These are phyloP conservation scores for Cariama cristata DNA, from an alignment of 2,113 vertebrate species.

Conservation along the genomic window DNA sequence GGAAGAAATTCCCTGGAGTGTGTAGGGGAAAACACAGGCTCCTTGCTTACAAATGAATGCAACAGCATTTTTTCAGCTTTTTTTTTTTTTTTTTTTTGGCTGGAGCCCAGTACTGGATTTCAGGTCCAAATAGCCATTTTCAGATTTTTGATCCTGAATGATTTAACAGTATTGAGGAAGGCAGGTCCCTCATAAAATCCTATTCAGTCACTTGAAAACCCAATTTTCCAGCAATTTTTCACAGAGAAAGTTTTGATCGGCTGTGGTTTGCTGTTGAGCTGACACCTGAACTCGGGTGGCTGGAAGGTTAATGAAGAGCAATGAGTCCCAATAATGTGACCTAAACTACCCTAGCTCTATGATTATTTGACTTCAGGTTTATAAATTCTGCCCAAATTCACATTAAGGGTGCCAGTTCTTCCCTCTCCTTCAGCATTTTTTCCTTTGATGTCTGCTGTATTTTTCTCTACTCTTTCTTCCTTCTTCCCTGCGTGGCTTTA, in stretches of 20 bases:
- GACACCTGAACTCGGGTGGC: not conserved
- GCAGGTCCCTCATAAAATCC: not conserved
- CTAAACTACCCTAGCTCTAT: not conserved
- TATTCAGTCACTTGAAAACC: not conserved
- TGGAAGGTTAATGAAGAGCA: conserved; percentile 15
- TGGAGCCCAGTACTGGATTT: not conserved
- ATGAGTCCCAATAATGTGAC: not conserved
- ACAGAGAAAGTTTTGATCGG: not conserved
- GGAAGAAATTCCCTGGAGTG: not conserved
- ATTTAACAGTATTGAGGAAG: not conserved
- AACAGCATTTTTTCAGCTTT: not conserved
- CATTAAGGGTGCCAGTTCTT: not conserved
- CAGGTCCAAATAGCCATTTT: not conserved
- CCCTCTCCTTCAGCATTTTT: not conserved
- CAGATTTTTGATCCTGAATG: not conserved
- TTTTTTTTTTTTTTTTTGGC: not conserved
- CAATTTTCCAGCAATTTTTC: conserved; percentile 6
- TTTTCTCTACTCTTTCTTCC: not conserved
- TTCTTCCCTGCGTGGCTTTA: not conserved
- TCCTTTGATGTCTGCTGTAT: not conserved
- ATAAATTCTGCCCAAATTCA: not conserved
- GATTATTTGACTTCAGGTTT: not conserved
- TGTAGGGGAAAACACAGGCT: rapidly evolving
- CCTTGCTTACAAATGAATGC: not conserved
- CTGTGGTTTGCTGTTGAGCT: not conserved